Evolutionary conservation across 2,113 vertebrate genomes (phyloP).

Genomic region (Cynopterus brachyotis): DNA sequence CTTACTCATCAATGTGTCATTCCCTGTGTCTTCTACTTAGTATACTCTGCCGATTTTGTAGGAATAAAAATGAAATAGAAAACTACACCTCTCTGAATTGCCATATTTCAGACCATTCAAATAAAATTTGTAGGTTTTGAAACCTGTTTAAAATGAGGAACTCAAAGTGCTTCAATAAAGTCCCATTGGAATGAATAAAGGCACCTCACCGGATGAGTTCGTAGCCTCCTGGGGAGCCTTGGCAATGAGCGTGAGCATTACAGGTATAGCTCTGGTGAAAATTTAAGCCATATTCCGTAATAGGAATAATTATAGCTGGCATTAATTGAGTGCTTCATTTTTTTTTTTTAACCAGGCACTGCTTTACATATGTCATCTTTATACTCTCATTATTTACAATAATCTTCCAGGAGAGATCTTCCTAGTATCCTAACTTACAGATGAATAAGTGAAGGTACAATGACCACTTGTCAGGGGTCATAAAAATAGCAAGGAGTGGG

Average conservation of each 20-base stretch:
- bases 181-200: background rate
- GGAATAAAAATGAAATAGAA: background rate
- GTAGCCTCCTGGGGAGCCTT: background rate
- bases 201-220: background rate
- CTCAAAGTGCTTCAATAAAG: background rate
- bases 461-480: background rate
- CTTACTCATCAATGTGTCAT: fast-evolving
- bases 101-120: background rate
- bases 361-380: background rate
- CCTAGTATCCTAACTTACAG: background rate
- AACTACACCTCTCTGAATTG: background rate
- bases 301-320: background rate
- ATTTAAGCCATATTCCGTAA: background rate
- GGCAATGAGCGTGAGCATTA: fast-evolving
- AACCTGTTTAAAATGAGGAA: background rate
- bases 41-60: background rate
- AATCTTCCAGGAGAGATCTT: background rate
- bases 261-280: background rate
- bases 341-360: too few relatives aligned
- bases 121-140: background rate
- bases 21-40: background rate
- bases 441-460: too few relatives aligned
- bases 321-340: background rate
- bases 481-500: fast-evolving
- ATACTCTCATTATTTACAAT: background rate